Conservation (phyloP, 2,113 vertebrate genomes). For the Malurus alboscapulatus region DNA sequence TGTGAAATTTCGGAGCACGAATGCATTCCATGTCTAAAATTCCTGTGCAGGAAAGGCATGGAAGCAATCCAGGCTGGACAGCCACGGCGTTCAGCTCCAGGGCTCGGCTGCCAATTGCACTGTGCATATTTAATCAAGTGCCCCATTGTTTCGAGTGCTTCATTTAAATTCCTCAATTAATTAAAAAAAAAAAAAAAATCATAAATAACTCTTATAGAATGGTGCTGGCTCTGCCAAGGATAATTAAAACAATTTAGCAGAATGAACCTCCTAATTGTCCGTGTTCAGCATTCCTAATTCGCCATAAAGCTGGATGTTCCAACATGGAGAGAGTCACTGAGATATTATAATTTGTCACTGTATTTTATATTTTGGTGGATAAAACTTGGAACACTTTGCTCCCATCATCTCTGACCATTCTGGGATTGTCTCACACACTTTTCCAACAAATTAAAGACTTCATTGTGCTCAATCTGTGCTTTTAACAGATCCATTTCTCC, state of each 20-base stretch:
- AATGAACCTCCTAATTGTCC: background rate
- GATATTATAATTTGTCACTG: background rate
- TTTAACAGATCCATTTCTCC: background rate
- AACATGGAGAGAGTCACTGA: background rate
- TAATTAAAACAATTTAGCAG: slow-evolving; percentile 27
- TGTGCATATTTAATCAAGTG: background rate
- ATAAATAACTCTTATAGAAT: background rate
- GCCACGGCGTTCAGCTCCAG: background rate
- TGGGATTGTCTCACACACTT: background rate
- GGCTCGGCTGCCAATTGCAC: background rate
- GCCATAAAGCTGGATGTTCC: background rate
- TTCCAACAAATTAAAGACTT: background rate
- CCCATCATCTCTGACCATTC: background rate
- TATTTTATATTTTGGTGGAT: background rate
- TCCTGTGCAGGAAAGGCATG: background rate
- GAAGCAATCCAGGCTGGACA: background rate
- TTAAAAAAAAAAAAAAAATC: background rate
- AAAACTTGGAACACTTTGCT: background rate
- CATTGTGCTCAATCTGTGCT: background rate
- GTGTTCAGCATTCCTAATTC: background rate
- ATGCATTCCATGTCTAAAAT: background rate
- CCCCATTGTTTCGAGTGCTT: background rate
- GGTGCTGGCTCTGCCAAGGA: background rate
- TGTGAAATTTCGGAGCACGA: background rate
- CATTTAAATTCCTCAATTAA: slow-evolving; percentile 37